phyloP scores from a whole-genome alignment of 1,140 invertebrate species.

The Lamellibrachia luymesi region DNA sequence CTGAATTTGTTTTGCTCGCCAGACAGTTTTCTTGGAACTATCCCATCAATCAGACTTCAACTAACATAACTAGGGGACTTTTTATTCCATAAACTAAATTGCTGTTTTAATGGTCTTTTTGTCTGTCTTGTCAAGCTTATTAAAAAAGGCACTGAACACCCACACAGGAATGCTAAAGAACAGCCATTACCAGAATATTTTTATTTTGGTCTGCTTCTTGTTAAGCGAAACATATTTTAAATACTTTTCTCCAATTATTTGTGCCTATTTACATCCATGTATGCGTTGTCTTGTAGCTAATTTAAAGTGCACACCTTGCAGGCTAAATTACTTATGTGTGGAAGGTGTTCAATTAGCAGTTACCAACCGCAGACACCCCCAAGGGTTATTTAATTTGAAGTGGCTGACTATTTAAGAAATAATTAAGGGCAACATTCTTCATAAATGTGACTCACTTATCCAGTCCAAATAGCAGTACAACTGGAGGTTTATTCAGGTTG shows the following conservation, averaged over 20 bases:
- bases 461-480: too few species aligned
- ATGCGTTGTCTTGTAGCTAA: not conserved
- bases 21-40: not conserved
- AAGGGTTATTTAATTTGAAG: not conserved
- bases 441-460: not conserved
- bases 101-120: not conserved
- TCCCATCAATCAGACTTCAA: not conserved
- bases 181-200: not conserved
- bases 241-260: not conserved
- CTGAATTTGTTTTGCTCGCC: not conserved
- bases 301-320: not conserved
- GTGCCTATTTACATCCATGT: not conserved
- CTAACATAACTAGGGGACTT: not conserved
- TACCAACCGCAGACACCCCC: not conserved
- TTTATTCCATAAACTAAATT: not conserved
- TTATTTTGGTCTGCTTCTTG: not conserved
- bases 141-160: not conserved
- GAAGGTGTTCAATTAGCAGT: not conserved
- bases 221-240: not conserved
- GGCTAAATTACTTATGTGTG: not conserved
- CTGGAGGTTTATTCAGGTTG: not conserved
- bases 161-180: not conserved
- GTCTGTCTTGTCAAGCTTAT: not conserved
- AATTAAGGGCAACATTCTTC: not conserved
- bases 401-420: not conserved